phyloP scores from a whole-genome alignment of 1,140 invertebrate genomes.

The Brachystomella parvula region DNA sequence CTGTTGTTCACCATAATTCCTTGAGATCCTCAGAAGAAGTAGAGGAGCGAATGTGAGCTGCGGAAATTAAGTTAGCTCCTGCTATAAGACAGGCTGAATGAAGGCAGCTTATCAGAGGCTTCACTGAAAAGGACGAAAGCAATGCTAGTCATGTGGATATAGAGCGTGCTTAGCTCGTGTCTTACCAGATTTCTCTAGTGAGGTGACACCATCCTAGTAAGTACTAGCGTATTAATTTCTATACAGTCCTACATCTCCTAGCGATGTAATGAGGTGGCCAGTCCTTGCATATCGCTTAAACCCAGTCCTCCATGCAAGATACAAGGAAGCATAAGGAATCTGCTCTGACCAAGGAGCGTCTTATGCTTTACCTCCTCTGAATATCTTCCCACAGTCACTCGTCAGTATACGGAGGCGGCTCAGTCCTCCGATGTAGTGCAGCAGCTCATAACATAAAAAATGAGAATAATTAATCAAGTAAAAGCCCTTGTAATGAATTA shows the following conservation, averaged over 20 bases:
- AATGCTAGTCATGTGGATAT: slow-evolving; percentile 9
- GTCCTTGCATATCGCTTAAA: slow-evolving; percentile 54
- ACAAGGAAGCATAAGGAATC: neutral
- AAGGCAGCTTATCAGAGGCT: slow-evolving; percentile 81
- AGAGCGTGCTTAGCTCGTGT: neutral
- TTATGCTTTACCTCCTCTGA: slow-evolving; percentile 60
- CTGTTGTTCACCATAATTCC: neutral
- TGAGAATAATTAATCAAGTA: neutral
- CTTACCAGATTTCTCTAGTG: slow-evolving; percentile 69
- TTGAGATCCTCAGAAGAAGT: slow-evolving; percentile 51
- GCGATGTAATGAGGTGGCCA: slow-evolving; percentile 61
- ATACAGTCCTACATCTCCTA: slow-evolving; percentile 62
- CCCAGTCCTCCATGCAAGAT: slow-evolving; percentile 58
- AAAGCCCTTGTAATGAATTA: neutral
- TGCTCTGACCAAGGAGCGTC: neutral
- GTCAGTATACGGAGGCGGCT: slow-evolving; percentile 50
- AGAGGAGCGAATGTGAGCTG: slow-evolving; percentile 87
- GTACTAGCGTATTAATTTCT: slow-evolving; percentile 56
- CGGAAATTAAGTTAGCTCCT: slow-evolving; percentile 75
- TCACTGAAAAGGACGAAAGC: slow-evolving; percentile 55
- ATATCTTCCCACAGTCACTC: slow-evolving; percentile 69
- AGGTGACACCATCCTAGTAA: slow-evolving; percentile 63
- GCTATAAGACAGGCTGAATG: slow-evolving; percentile 86
- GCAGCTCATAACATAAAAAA: slow-evolving; percentile 51
- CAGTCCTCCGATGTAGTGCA: slow-evolving; percentile 62